Evolutionary conservation across 2,113 vertebrate genomes (phyloP).

Genomic region (Axis porcinus): DNA sequence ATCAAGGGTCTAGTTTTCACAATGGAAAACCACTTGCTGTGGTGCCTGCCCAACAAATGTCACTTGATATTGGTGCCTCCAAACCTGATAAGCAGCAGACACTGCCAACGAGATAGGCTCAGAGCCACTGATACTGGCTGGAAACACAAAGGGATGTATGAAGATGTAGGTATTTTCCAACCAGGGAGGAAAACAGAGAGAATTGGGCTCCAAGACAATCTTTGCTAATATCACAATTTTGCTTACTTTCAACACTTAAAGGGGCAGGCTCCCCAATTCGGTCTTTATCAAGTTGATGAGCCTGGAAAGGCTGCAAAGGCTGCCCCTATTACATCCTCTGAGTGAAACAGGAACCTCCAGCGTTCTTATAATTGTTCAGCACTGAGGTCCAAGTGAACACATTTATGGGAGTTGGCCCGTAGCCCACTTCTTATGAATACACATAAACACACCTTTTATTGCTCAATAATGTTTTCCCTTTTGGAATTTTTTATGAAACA

Average conservation of each 20-base stretch:
- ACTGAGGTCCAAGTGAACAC: slow-evolving; percentile 3
- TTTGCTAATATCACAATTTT: neutral
- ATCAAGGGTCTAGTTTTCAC: neutral
- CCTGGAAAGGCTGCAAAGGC: neutral
- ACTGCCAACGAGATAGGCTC: neutral
- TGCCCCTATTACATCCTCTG: neutral
- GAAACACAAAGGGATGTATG: neutral
- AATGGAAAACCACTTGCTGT: neutral
- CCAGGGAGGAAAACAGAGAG: neutral
- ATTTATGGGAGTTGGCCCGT: slow-evolving; percentile 42
- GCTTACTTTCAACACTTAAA: slow-evolving; percentile 37
- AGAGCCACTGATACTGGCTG: neutral
- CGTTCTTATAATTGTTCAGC: slow-evolving; percentile 17
- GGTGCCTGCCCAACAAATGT: neutral
- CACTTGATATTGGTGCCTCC: neutral
- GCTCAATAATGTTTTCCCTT: slow-evolving; percentile 64
- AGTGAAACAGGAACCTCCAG: slow-evolving; percentile 42
- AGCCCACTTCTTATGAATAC: slow-evolving; percentile 55
- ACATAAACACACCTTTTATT: slow-evolving; percentile 68
- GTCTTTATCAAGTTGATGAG: neutral
- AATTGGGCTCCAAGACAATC: neutral
- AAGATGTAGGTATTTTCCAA: neutral
- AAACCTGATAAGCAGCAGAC: neutral
- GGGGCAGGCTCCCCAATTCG: neutral
- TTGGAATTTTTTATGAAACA: slow-evolving; percentile 62